Conservation (phyloP, 2,113 vertebrate species). For the Podocnemis expansa region DNA sequence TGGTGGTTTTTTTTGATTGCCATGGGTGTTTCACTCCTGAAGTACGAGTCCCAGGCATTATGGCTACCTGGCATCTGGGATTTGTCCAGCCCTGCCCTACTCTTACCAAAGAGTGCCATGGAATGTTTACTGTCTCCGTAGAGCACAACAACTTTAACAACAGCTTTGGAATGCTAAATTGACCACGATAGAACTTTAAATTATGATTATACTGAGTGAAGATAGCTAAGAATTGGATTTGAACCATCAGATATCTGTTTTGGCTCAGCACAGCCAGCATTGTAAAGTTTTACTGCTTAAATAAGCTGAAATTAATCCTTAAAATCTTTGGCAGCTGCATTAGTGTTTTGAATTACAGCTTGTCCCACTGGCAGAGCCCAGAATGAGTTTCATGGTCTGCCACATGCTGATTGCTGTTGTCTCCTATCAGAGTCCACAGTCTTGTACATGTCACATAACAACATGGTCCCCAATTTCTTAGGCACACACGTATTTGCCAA, state of each 20-base stretch:
- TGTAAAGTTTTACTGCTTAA: slow-evolving; percentile 38
- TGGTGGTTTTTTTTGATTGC: too few species aligned
- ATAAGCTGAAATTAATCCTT: neutral
- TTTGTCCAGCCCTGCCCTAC: neutral
- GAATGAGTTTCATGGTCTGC: neutral
- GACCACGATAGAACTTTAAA: neutral
- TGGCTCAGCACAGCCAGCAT: neutral
- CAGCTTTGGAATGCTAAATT: neutral
- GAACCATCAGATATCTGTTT: slow-evolving; percentile 18
- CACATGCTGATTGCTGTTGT: neutral
- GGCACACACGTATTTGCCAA: slow-evolving; percentile 47
- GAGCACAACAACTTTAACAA: neutral
- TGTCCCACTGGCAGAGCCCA: neutral
- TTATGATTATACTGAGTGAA: slow-evolving; percentile 8
- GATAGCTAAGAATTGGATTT: neutral
- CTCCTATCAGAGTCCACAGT: slow-evolving; percentile 5
- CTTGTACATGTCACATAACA: slow-evolving; percentile 41
- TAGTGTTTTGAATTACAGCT: neutral
- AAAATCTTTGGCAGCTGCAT: neutral
- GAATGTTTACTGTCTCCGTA: neutral
- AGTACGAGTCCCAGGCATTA: too few species aligned
- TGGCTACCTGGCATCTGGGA: too few species aligned
- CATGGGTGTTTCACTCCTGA: too few species aligned
- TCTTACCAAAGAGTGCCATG: neutral
- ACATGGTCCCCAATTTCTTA: slow-evolving; percentile 24